Conservation (phyloP, 2,113 vertebrate genomes). For the Castor canadensis region DNA sequence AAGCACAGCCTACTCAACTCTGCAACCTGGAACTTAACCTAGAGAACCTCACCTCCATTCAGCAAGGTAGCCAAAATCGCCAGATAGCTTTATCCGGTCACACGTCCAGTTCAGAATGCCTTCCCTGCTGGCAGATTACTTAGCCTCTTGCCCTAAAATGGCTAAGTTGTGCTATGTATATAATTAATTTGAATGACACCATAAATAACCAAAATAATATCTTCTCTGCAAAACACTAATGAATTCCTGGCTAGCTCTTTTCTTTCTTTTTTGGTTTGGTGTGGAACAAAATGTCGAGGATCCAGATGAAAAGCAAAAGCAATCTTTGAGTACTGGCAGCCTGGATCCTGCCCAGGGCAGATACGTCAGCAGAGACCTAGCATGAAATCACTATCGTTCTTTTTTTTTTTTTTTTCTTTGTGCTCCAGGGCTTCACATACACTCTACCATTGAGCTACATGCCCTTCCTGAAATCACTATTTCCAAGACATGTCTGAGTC, state of each 20-base stretch:
- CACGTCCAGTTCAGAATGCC: not conserved
- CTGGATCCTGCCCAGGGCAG: not conserved
- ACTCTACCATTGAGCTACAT: not conserved
- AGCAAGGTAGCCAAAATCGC: not conserved
- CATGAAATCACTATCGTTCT: not conserved
- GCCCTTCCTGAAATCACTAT: not conserved
- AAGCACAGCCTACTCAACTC: not conserved
- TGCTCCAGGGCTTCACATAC: not conserved
- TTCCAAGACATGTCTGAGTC: not conserved
- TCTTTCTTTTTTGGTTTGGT: not conserved
- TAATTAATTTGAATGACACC: not conserved
- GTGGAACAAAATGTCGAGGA: not conserved
- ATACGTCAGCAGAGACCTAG: not conserved
- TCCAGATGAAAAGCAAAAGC: not conserved
- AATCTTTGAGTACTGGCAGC: not conserved
- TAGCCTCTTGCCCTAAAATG: conserved; percentile 14
- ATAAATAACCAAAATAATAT: not conserved
- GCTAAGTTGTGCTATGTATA: not conserved
- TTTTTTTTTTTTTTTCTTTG: not conserved
- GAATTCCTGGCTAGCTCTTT: not conserved
- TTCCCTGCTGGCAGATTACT: not conserved
- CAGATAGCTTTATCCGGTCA: not conserved
- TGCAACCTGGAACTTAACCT: not conserved
- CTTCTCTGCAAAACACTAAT: not conserved
- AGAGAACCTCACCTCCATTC: not conserved